Conservation (phyloP, 2,113 vertebrate species). For the Arizona elegans region DNA sequence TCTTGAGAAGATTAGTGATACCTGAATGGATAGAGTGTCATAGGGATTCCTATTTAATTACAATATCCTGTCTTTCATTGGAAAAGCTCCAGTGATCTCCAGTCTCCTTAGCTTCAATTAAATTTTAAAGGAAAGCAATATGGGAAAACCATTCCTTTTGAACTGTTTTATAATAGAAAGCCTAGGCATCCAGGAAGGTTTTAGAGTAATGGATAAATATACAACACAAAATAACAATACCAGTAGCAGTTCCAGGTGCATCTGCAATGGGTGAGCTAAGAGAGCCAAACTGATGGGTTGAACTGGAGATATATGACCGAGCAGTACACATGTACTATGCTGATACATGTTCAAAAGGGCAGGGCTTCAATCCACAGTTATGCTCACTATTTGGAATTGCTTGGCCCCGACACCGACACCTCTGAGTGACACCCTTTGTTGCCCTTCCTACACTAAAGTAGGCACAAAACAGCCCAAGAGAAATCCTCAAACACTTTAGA, state of each 20-base stretch:
- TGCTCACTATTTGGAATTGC: background rate
- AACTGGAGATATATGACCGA: background rate
- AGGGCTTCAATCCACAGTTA: background rate
- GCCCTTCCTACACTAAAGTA: background rate
- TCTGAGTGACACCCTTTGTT: background rate
- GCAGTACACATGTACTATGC: background rate
- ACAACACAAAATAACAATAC: background rate
- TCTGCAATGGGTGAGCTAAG: background rate
- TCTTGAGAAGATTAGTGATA: background rate
- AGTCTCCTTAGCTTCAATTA: background rate
- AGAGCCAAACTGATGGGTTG: background rate
- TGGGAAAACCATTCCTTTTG: background rate
- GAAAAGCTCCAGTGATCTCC: background rate
- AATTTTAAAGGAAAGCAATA: background rate
- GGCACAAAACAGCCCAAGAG: background rate
- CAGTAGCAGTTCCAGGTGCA: background rate
- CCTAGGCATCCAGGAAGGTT: background rate
- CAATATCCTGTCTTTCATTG: background rate
- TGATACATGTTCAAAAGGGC: background rate
- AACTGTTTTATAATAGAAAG: background rate
- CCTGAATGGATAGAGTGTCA: background rate
- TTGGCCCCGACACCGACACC: background rate
- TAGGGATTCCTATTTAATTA: background rate
- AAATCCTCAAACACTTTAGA: background rate
- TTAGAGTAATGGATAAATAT: background rate